A percentile compares a stretch with the other conserved stretches of the same genome.
phyloP scores from a whole-genome alignment of 37 sponge, comb jelly and placozoan species.

The Cladorhizidae sp. region DNA sequence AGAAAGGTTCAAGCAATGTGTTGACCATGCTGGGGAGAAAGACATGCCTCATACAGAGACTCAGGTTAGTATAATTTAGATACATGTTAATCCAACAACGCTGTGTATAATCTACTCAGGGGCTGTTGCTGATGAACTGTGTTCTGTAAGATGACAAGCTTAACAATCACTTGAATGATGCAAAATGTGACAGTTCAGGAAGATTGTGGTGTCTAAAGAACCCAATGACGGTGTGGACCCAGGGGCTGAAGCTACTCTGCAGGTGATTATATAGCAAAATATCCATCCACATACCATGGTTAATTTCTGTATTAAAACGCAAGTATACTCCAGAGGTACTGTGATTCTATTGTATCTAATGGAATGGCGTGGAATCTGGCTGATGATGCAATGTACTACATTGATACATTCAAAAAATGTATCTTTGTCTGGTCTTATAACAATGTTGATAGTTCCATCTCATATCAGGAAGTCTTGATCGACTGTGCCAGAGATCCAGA shows the following conservation, averaged over 20 bases:
- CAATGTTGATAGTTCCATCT: slow-evolving; percentile 8
- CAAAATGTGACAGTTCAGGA: slow-evolving; percentile 50
- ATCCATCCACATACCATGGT: too few relatives aligned
- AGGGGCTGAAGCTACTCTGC: slow-evolving; percentile 18
- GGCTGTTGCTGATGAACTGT: background rate
- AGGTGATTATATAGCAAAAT: background rate
- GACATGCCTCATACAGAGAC: slow-evolving; percentile 40
- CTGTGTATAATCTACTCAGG: background rate
- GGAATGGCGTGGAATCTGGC: slow-evolving; percentile 65
- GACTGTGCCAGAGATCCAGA: slow-evolving; percentile 20
- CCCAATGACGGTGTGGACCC: too few relatives aligned
- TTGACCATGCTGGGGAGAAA: slow-evolving; percentile 31
- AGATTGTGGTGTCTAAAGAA: slow-evolving; percentile 37
- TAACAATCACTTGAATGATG: slow-evolving; percentile 61
- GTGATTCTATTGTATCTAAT: slow-evolving; percentile 44
- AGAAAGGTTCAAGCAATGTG: slow-evolving; percentile 21
- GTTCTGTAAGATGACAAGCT: slow-evolving; percentile 3
- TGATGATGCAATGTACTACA: slow-evolving; percentile 56
- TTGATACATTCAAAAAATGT: slow-evolving; percentile 25
- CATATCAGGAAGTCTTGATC: slow-evolving; percentile 33
- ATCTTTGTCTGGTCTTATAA: slow-evolving; percentile 51
- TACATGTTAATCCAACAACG: too few relatives aligned
- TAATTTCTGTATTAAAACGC: background rate
- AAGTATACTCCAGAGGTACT: background rate
- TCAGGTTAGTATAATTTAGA: slow-evolving; percentile 34